Evolutionary conservation across 2,113 vertebrate species (phyloP).

Genomic region (Macrotis lagotis): DNA sequence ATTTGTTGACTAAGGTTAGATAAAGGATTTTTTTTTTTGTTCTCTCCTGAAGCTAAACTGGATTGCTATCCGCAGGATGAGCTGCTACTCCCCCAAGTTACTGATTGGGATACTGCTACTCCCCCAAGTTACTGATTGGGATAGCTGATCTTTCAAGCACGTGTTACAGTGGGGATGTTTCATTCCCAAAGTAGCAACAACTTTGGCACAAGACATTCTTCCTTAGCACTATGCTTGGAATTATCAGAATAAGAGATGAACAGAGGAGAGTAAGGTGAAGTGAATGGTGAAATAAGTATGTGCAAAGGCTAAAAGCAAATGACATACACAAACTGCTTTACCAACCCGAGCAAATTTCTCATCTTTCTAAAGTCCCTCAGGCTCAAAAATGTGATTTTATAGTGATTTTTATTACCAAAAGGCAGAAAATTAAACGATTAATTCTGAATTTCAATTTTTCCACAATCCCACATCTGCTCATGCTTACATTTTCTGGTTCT

Average conservation of each 20-base stretch:
- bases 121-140: not conserved
- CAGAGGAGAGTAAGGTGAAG: not conserved
- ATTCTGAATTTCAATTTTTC: not conserved
- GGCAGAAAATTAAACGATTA: not conserved
- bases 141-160: not conserved
- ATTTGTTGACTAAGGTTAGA: not conserved
- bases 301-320: not conserved
- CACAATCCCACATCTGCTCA: not conserved
- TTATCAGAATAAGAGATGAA: not conserved
- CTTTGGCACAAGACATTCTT: not conserved
- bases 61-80: not conserved
- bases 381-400: constrained; percentile 2
- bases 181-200: not conserved
- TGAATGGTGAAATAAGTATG: not conserved
- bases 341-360: not conserved
- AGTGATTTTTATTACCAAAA: not conserved
- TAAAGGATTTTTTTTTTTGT: not conserved
- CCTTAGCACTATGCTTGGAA: not conserved
- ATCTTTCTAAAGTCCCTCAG: not conserved
- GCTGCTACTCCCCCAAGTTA: not conserved
- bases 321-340: not conserved
- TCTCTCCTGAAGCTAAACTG: not conserved
- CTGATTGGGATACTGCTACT: too few relatives aligned
- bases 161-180: not conserved
- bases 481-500: constrained; percentile 75